Evolutionary conservation across 2,113 vertebrate genomes (phyloP), one percentile per base, ranked within the genome.

Genomic region (Abramis brama): DNA sequence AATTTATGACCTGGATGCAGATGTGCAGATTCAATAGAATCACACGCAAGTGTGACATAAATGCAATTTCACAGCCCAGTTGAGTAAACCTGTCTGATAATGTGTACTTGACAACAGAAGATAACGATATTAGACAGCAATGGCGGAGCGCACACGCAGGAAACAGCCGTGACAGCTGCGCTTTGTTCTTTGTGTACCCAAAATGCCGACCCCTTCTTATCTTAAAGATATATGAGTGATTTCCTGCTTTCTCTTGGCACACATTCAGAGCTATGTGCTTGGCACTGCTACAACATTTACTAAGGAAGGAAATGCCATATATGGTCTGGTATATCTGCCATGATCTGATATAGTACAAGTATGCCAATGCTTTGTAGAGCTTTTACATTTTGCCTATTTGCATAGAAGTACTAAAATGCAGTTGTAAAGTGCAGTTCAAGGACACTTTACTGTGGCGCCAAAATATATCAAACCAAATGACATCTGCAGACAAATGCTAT

Each of bases 101-200:
- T 64, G 19, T 80, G 30, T 76, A 80, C 87, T 87, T 87, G 57
- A 89, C 85, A 84, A 85, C 19, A n/a, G 84, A 33, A 87, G 89
- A 91, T 91, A 90, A 89, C 79, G 57, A 66, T 78, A 50, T 88
- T 86, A 83, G 85, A 88, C 60, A 78, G 78, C 25, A 82, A 39
- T 70, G 55, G 43, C 25, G 15, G 60, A 4, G n/a, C 50, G 59
- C 43, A 66, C 79, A 86, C 36, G 88, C 87, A 91, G 90, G 91
- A 91, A 91, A 88, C 81, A 76, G 86, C 23, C 85, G 25, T 87
- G 82, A 79, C 88, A 88, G 82, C 86, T 77, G 86, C 27, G 74
- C 90, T 90, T 90, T 91, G 91, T 89, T 89, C 89, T 88, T 25
- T 86, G 89, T 86, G 84, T 89, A 86, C 88, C 71, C 50, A 86